These are phyloP conservation scores for Zaprionus lachaisei DNA, from an alignment of 1,140 invertebrate species.

Conservation along the genomic window DNA sequence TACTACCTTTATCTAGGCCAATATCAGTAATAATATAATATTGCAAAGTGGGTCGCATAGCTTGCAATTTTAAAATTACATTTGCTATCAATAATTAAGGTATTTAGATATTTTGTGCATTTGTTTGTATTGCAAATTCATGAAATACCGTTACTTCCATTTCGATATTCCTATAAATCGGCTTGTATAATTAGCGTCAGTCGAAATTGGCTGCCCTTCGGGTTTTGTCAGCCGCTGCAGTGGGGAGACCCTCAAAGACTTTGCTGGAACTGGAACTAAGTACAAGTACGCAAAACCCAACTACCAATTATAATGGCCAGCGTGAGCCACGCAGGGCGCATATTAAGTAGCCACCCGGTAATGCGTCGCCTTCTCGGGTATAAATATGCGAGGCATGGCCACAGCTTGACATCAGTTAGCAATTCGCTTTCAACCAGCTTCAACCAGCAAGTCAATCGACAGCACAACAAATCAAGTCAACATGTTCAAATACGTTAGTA, in stretches of 20 bases:
- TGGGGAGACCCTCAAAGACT: slow-evolving; percentile 65
- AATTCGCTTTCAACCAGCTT: slow-evolving; percentile 45
- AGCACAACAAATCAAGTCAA: slow-evolving; percentile 41
- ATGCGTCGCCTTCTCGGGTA: slow-evolving; percentile 30
- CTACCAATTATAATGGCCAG: slow-evolving; percentile 65
- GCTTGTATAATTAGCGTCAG: slow-evolving; percentile 48
- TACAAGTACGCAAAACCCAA: slow-evolving; percentile 4
- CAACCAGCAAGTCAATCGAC: slow-evolving; percentile 34
- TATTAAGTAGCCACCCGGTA: slow-evolving; percentile 51
- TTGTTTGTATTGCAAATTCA: not conserved
- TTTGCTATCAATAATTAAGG: not conserved
- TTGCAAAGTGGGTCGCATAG: not conserved
- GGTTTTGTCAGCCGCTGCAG: slow-evolving; percentile 46
- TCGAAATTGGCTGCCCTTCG: slow-evolving; percentile 70
- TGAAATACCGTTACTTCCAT: slow-evolving; percentile 22
- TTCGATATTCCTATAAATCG: slow-evolving; percentile 42
- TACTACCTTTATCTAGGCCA: too few species aligned
- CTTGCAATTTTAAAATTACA: not conserved
- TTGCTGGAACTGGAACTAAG: slow-evolving; percentile 21
- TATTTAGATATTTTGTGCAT: not conserved
- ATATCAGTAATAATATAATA: not conserved
- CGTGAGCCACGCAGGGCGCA: slow-evolving; percentile 33
- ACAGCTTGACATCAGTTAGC: slow-evolving; percentile 62
- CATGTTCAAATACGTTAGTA: slow-evolving; percentile 83
- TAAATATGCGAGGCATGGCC: slow-evolving; percentile 59